Evolutionary conservation across 2,113 vertebrate genomes (phyloP).

Genomic region (Hoplias malabaricus): DNA sequence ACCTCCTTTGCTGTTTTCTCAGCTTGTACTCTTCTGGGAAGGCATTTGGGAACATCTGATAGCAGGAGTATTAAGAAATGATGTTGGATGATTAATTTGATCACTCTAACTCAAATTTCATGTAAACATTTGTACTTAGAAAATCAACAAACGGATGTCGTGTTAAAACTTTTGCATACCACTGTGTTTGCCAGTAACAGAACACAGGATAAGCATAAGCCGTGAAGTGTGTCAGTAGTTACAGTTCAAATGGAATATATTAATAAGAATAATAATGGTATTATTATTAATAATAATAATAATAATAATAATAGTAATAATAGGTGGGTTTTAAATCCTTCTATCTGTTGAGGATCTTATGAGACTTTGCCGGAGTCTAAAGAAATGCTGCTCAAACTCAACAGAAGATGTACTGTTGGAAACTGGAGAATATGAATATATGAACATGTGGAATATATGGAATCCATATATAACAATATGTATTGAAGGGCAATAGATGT

Average conservation of each 20-base stretch:
- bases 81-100: no score
- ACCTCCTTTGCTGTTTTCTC: no score
- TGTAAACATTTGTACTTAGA: background rate
- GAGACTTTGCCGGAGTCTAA: background rate
- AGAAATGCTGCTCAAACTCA: slow-evolving; percentile 22
- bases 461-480: background rate
- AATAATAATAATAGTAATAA: background rate
- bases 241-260: background rate
- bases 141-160: background rate
- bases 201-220: background rate
- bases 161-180: background rate
- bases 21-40: no score
- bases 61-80: no score
- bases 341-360: background rate
- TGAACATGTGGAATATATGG: no score
- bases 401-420: background rate
- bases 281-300: background rate
- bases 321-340: background rate
- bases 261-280: background rate
- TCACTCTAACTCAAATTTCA: no score
- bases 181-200: background rate
- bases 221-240: background rate
- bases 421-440: background rate
- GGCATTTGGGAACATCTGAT: no score
- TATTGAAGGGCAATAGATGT: slow-evolving; percentile 45